Percentiles rank a stretch among this genome's conserved stretches.
These are phyloP conservation scores for Peromyscus melanophrys DNA, from an alignment of 2,797 vertebrate species.

Conservation along the genomic window DNA sequence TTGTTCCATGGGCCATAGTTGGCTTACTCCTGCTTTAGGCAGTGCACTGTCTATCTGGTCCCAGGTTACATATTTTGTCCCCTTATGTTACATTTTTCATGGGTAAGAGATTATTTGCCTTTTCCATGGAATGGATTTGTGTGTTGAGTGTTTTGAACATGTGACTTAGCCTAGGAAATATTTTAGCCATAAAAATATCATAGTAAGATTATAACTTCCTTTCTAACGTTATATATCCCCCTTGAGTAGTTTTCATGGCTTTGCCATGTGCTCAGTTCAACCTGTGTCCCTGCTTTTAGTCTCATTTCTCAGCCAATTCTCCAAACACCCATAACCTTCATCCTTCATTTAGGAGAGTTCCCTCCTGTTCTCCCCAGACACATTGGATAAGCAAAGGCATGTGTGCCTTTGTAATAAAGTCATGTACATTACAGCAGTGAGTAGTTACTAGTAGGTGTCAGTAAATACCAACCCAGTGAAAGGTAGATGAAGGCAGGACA, in stretches of 20 bases:
- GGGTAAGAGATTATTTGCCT: constrained; percentile 11
- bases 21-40: constrained; percentile 24
- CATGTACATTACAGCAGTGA: neutral
- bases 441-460: neutral
- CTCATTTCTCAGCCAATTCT: constrained; percentile 75
- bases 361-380: neutral
- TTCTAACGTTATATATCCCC: constrained; percentile 44
- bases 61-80: neutral
- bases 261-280: constrained; percentile 31
- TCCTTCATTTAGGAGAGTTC: neutral
- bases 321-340: constrained; percentile 2
- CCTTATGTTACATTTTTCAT: constrained; percentile 7
- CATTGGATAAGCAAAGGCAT: constrained; percentile 39
- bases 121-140: constrained; percentile 39
- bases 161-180: constrained; percentile 67
- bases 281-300: constrained; percentile 67
- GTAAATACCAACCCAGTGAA: neutral
- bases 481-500: too few species aligned
- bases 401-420: neutral
- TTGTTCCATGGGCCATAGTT: neutral
- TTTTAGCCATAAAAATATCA: constrained; percentile 67
- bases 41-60: neutral
- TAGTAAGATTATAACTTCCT: constrained; percentile 62
- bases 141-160: constrained; percentile 47
- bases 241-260: constrained; percentile 56